Evolutionary conservation across 2,888 invertebrate genomes (phyloP).

Genomic region (Drosophila ustulata): DNA sequence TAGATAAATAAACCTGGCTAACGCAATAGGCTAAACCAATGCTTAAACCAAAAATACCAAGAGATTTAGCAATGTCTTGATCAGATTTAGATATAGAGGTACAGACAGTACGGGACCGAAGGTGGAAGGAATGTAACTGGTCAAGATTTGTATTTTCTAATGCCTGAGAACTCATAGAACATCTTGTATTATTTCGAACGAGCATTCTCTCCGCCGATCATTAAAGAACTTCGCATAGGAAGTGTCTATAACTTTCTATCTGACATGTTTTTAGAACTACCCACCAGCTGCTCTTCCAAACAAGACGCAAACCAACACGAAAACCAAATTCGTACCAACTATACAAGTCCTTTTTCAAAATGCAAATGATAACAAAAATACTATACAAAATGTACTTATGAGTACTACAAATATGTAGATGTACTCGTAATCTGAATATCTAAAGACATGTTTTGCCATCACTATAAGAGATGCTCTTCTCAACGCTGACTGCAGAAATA

Average conservation of each 20-base stretch:
- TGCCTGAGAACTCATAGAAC: conserved; percentile 36
- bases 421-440: conserved; percentile 30
- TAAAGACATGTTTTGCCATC: conserved; percentile 73
- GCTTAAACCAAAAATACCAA: conserved; percentile 38
- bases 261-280: conserved; percentile 59
- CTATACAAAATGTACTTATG: conserved; percentile 7
- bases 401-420: conserved; percentile 13
- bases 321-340: conserved; percentile 14
- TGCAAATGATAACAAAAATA: conserved; percentile 24
- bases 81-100: background rate
- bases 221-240: conserved; percentile 11
- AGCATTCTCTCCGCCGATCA: conserved; percentile 34
- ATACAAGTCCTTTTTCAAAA: conserved; percentile 44
- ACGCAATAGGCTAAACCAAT: conserved; percentile 47
- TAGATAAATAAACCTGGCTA: conserved; percentile 39
- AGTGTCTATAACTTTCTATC: conserved; percentile 38
- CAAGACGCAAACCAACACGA: conserved; percentile 51
- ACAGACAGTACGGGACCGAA: background rate
- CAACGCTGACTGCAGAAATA: conserved; percentile 84
- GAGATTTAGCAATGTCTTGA: conserved; percentile 26
- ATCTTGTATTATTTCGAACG: conserved; percentile 10
- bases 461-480: conserved; percentile 80
- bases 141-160: conserved; percentile 34
- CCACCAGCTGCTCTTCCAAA: conserved; percentile 74
- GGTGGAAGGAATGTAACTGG: background rate